A percentile compares a stretch with the other conserved stretches of the same genome.
phyloP scores from a whole-genome alignment of 2,888 invertebrate species.

The Ennomos quercinarius region DNA sequence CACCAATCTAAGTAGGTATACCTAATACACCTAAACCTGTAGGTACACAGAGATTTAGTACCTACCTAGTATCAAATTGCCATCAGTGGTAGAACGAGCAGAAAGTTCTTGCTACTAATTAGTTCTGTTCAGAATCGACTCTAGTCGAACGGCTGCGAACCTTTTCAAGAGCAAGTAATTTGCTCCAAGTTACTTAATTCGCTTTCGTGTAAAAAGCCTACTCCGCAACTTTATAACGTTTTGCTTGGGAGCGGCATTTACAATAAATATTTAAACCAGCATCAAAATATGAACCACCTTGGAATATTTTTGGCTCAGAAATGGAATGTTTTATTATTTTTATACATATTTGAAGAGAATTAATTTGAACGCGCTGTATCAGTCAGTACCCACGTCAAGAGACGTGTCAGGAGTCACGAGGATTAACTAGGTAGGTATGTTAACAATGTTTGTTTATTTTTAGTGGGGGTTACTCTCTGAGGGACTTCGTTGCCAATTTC shows the following conservation, averaged over 20 bases:
- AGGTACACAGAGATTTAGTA: conserved; percentile 33
- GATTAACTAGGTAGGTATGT: not conserved
- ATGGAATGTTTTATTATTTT: conserved; percentile 29
- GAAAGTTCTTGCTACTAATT: conserved; percentile 56
- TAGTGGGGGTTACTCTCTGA: conserved; percentile 1
- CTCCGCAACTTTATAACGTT: conserved; percentile 34
- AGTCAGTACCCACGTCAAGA: conserved; percentile 24
- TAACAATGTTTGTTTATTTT: conserved; percentile 4
- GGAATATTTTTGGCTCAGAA: conserved; percentile 27
- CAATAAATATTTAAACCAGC: conserved; percentile 31
- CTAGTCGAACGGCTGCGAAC: conserved; percentile 39
- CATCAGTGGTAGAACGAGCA: conserved; percentile 34
- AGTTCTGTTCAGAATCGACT: conserved; percentile 57
- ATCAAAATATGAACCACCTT: conserved; percentile 24
- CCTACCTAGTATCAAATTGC: conserved; percentile 16
- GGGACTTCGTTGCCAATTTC: not conserved
- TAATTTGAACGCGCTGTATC: conserved; percentile 30
- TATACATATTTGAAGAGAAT: conserved; percentile 34
- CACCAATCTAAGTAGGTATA: too few species aligned
- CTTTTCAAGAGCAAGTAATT: conserved; percentile 66
- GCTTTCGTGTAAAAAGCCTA: conserved; percentile 42
- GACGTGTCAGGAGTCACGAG: conserved; percentile 8
- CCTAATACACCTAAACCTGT: too few species aligned
- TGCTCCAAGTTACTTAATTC: conserved; percentile 37
- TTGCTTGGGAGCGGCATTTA: conserved; percentile 21